Conservation (phyloP, 2,888 invertebrate species). For the Epinotia ramella region DNA sequence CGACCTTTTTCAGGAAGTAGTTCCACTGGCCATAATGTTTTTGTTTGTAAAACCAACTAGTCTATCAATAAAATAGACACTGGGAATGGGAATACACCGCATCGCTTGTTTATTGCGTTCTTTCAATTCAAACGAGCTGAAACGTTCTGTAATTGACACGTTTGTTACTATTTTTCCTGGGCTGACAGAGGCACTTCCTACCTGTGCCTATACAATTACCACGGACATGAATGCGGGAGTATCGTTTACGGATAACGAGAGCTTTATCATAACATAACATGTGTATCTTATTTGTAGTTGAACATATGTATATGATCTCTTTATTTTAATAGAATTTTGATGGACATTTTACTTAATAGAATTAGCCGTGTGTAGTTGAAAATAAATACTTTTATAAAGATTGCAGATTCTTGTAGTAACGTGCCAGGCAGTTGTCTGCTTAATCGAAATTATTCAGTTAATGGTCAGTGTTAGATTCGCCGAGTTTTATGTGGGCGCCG, state of each 20-base stretch:
- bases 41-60: no score
- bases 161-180: no score
- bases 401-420: constrained; percentile 72
- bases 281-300: constrained; percentile 80
- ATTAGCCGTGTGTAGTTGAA: constrained; percentile 74
- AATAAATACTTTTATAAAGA: constrained; percentile 60
- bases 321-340: constrained; percentile 83
- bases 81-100: no score
- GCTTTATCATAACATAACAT: constrained; percentile 80
- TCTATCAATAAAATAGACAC: no score
- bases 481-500: constrained; percentile 48
- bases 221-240: constrained; percentile 56
- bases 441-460: constrained; percentile 71
- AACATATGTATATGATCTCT: constrained; percentile 83
- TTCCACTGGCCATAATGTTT: no score
- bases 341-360: constrained; percentile 84
- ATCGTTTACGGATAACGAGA: constrained; percentile 70
- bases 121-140: background rate
- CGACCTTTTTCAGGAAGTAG: background rate
- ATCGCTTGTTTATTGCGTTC: no score
- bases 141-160: background rate
- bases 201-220: background rate
- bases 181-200: background rate
- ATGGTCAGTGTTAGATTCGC: constrained; percentile 51
- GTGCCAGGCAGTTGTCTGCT: constrained; percentile 58